Conservation (phyloP, 2,888 invertebrate species). For the Hoplodrina ambigua region DNA sequence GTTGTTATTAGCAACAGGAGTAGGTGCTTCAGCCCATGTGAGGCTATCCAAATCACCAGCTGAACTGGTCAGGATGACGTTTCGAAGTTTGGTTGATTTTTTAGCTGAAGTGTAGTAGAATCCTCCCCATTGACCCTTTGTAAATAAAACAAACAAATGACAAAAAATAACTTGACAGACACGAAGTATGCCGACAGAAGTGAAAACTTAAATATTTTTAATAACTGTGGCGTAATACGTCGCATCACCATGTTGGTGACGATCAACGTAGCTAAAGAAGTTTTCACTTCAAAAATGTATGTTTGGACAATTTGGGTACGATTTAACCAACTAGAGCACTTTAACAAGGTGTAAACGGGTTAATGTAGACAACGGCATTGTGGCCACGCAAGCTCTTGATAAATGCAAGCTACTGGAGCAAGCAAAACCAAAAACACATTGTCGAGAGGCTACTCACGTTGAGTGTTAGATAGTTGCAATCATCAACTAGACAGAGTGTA, state of each 20-base stretch:
- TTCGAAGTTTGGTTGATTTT: conserved; percentile 73
- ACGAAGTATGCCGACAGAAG: not conserved
- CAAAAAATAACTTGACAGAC: not conserved
- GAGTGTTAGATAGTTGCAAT: not conserved
- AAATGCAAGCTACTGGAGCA: not conserved
- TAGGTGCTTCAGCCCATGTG: conserved; percentile 91
- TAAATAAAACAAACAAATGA: not conserved
- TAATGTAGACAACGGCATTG: not conserved
- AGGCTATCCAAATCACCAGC: conserved; percentile 93
- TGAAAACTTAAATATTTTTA: too few species aligned
- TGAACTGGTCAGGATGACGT: conserved; percentile 91
- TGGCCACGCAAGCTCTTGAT: not conserved
- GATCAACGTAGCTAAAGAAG: too few species aligned
- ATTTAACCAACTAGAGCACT: not conserved
- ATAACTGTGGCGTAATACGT: too few species aligned
- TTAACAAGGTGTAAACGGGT: not conserved
- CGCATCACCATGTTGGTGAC: too few species aligned
- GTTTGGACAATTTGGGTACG: too few species aligned
- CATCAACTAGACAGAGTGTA: not conserved
- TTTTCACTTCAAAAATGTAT: too few species aligned
- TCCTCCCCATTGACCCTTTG: conserved; percentile 79
- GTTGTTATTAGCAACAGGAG: conserved; percentile 46
- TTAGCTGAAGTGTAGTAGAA: conserved; percentile 67
- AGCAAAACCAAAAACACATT: conserved; percentile 7
- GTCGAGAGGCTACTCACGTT: conserved; percentile 1